Evolutionary conservation across 2,888 invertebrate genomes (phyloP), one percentile per base, ranked within the genome.

Genomic region (Pecten maximus): DNA sequence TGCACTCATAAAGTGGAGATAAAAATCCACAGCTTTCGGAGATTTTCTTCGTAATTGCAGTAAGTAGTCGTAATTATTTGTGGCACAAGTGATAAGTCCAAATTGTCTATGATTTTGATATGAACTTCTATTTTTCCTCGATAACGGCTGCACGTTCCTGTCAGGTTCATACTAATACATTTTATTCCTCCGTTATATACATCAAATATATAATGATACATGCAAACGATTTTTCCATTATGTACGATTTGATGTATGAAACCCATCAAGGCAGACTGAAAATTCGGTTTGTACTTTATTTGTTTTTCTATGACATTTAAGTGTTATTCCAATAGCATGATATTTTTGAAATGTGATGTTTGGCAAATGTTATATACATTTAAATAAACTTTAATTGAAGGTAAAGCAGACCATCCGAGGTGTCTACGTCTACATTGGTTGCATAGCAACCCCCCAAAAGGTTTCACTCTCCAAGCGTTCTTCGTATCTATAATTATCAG

Each of bases 21-120:
- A 74, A 28, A 60, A 74, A 74, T 74, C 74, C 28, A 12, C 74
- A 35, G 74, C 74, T 74, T 74, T 74, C 74, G 35, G 74, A 74
- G 74, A 35, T 74, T 74, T 28, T 74, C 74, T 74, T 8, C 35
- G 74, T 74, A 74, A 74, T 74, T 74, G 35, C 74, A 74, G 35
- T 35, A 35, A 74, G 23, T 74, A 74, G 10, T 28, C 35, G 6
- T 35, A 28, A 74, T 74, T 74, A 35, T 74, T 74, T 74, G 74
- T 35, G 74, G 74, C 74, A 74, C 35, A 28, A 28, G 16, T 35
- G 74, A 74, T 74, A 74, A 35, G 35, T 15, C 74, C 3, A 28
- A 74, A 74, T 74, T 35, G 28, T 28, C 10, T 28, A 74, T 74
- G 35, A 35, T 74, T 10, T 10, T 74, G 74, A 74, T 23, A 74